phyloP scores from a whole-genome alignment of 1,140 invertebrate genomes.

The Wasmannia auropunctata region DNA sequence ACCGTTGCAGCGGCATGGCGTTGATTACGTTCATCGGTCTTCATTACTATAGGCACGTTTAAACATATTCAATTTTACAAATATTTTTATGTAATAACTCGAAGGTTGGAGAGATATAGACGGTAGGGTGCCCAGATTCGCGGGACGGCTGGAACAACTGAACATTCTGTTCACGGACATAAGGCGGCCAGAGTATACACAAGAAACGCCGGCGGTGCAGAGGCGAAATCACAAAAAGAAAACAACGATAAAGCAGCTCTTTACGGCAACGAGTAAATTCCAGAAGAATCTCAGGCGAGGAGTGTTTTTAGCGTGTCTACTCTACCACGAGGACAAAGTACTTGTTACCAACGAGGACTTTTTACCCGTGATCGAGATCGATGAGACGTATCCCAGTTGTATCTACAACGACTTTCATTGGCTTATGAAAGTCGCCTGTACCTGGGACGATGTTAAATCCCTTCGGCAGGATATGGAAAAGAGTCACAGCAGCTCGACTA shows the following conservation, averaged over 20 bases:
- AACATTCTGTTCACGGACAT: conserved; percentile 92
- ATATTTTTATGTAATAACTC: conserved; percentile 23
- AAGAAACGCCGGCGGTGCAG: conserved; percentile 87
- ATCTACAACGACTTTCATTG: conserved; percentile 98
- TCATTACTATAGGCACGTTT: neutral
- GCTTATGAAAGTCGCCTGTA: conserved; percentile 98
- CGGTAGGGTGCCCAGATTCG: conserved; percentile 88
- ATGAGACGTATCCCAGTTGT: conserved; percentile 96
- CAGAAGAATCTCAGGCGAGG: conserved; percentile 97
- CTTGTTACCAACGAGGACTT: conserved; percentile 98
- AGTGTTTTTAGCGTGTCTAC: conserved; percentile 95
- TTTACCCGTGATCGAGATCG: conserved; percentile 97
- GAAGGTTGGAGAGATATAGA: conserved; percentile 93
- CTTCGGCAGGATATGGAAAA: conserved; percentile 97
- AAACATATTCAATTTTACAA: neutral
- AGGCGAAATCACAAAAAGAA: conserved; percentile 92
- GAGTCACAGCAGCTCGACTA: conserved; percentile 93
- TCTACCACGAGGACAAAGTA: conserved; percentile 98
- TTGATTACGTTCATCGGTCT: neutral
- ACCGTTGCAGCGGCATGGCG: neutral
- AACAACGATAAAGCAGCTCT: conserved; percentile 97
- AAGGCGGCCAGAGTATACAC: conserved; percentile 87
- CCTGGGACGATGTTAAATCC: conserved; percentile 97
- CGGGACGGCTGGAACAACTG: conserved; percentile 89
- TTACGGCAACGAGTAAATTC: conserved; percentile 97